Evolutionary conservation across 2,113 vertebrate species (phyloP).

Genomic region (Tinamus guttatus): DNA sequence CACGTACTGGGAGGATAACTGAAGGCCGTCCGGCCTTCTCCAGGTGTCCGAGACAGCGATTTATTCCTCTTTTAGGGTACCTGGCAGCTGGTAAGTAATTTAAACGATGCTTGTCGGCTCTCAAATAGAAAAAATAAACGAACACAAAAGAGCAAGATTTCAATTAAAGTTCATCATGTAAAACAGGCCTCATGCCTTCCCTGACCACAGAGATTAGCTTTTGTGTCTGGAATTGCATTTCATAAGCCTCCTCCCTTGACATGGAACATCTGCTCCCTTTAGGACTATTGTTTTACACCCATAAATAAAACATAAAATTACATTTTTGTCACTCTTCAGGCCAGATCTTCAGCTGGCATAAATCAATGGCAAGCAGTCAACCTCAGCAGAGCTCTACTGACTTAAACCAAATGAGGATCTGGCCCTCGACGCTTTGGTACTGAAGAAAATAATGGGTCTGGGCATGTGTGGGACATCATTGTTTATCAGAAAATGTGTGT

Average conservation of each 20-base stretch:
- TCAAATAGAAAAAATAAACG: constrained; percentile 63
- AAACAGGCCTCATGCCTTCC: constrained; percentile 69
- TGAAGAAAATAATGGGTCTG: constrained; percentile 77
- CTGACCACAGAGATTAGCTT: constrained; percentile 76
- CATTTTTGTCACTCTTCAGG: constrained; percentile 80
- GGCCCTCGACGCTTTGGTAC: constrained; percentile 64
- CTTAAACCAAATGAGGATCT: constrained; percentile 62
- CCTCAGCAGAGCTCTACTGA: constrained; percentile 57
- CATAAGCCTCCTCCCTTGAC: constrained; percentile 67
- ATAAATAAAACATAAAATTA: constrained; percentile 83
- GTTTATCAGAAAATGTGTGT: constrained; percentile 76
- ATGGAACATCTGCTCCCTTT: constrained; percentile 70
- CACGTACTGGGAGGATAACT: constrained; percentile 10
- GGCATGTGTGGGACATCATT: constrained; percentile 75
- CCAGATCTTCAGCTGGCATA: constrained; percentile 70
- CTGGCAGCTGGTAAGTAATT: constrained; percentile 48
- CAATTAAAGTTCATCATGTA: constrained; percentile 76
- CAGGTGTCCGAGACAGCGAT: constrained; percentile 16
- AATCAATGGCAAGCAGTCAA: constrained; percentile 62
- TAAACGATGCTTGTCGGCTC: constrained; percentile 33
- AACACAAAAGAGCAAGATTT: constrained; percentile 69
- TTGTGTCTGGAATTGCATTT: constrained; percentile 74
- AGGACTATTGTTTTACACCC: constrained; percentile 79
- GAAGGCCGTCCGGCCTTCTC: constrained; percentile 16
- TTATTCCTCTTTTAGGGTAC: constrained; percentile 18